Percentiles rank a stretch among this genome's conserved stretches.
Evolutionary conservation across 2,888 invertebrate species (phyloP).

Genomic region (Erpobdella octoculata): DNA sequence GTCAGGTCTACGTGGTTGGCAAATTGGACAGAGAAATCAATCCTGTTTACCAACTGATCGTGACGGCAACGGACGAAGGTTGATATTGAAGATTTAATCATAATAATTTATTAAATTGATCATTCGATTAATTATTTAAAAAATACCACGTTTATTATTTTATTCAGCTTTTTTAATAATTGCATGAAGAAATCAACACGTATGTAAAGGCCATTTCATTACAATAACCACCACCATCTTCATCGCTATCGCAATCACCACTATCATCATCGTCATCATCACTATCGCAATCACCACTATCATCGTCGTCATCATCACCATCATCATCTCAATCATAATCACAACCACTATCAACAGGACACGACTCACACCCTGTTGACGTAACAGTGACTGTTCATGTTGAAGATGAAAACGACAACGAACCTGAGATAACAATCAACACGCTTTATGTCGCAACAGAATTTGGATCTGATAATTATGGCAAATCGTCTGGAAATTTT

Average conservation of each 20-base stretch:
- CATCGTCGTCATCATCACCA: background rate
- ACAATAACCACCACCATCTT: background rate
- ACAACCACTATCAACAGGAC: background rate
- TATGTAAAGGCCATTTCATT: background rate
- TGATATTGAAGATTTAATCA: background rate
- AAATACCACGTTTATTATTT: no score
- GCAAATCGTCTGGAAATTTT: background rate
- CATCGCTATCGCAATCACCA: background rate
- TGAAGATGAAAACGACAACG: slow-evolving; percentile 36
- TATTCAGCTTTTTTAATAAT: no score
- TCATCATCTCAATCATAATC: background rate
- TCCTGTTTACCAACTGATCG: slow-evolving; percentile 35
- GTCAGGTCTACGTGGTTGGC: slow-evolving; percentile 28
- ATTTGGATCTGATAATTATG: no score
- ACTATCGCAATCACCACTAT: background rate
- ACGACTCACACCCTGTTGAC: slow-evolving; percentile 31
- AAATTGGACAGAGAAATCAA: slow-evolving; percentile 28
- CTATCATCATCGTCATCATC: background rate
- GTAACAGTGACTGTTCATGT: slow-evolving; percentile 31
- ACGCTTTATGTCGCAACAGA: slow-evolving; percentile 25
- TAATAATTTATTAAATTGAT: no score
- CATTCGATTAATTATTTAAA: no score
- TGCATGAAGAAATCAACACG: background rate
- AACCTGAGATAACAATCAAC: slow-evolving; percentile 32
- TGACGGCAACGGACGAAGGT: slow-evolving; percentile 35